Percentiles rank a stretch among this genome's conserved stretches.
Conservation (phyloP, 2,888 invertebrate genomes). For the Drosophila leonis region DNA sequence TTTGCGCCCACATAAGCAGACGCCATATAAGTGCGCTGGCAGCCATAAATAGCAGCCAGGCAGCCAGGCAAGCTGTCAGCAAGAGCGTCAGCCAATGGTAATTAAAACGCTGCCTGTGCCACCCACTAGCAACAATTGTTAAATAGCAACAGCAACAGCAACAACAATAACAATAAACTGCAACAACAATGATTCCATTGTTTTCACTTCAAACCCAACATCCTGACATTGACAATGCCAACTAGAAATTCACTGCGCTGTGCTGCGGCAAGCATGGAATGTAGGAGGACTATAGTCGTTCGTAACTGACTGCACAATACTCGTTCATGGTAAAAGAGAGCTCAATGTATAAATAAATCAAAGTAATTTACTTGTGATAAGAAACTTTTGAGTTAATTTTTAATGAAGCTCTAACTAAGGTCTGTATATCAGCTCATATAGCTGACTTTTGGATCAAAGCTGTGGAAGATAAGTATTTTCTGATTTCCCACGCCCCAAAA, state of each 20-base stretch:
- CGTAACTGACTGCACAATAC: background rate
- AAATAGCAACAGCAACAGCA: slow-evolving; percentile 36
- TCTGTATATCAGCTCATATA: no score
- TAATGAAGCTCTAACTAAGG: no score
- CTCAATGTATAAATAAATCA: background rate
- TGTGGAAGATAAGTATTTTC: no score
- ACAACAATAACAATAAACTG: slow-evolving; percentile 21
- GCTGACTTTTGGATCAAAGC: no score
- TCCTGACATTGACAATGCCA: slow-evolving; percentile 72
- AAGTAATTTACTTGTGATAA: background rate
- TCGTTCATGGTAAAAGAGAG: background rate
- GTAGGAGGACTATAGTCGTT: background rate
- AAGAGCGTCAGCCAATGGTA: slow-evolving; percentile 92
- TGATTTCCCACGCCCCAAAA: background rate
- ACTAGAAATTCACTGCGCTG: slow-evolving; percentile 50
- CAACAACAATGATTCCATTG: slow-evolving; percentile 63
- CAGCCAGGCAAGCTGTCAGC: background rate
- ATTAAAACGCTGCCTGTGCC: slow-evolving; percentile 82
- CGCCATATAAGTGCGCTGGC: slow-evolving; percentile 5
- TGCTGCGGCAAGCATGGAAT: slow-evolving; percentile 50
- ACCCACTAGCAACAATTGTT: slow-evolving; percentile 59
- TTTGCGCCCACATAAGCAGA: slow-evolving; percentile 2
- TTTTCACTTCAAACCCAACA: slow-evolving; percentile 68
- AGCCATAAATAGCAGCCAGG: slow-evolving; percentile 85
- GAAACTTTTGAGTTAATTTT: no score